Evolutionary conservation across 2,113 vertebrate genomes (phyloP), one percentile per base, ranked within the genome.

Genomic region (Lipotes vexillifer): DNA sequence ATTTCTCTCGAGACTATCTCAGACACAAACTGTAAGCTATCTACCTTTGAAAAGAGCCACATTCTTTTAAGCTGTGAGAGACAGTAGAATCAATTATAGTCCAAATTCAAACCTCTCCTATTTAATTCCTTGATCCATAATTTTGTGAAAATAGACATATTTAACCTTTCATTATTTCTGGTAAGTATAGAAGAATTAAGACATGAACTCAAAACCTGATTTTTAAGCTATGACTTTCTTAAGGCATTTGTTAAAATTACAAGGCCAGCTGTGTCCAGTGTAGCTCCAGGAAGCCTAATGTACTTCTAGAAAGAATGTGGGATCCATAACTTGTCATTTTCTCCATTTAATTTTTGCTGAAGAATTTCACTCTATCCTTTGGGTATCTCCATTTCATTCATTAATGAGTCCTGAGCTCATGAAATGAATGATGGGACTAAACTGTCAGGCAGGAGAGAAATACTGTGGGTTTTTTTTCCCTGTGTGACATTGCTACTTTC

Each of bases 351-450:
- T 97, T 92, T 96, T 96, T 96, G 90, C 72, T 94, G 89, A 71
- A 97, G 94, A 92, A 93, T 97, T 96, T 97, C 89, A 91, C 80
- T 49, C 12, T 49, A 59, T 96, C 95, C 97, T 97, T 96, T 93
- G 96, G 83, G 96, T 90, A 94, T 97, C 89, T 97, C 78, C 25
- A 33, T 94, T 96, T 96, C 74, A 92, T 88, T 97, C 89, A 88
- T 92, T 85, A 97, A 98, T 97, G 93, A 97, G 93, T 97, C 96
- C 88, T 92, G 97, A 94, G 94, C 94, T 89, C 95, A 94, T 23
- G 86, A 98, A 97, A 82, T 93, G 61, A 96, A 96, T 77, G 92
- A 80, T 97, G 93, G 75, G 59, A 94, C 89, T 96, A 71, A 87
- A 74, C 74, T 90, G 52, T 57, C 25, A 68, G 77, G 61, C 92